Evolutionary conservation across 2,888 invertebrate species (phyloP), one percentile per base, ranked within the genome.

Genomic region (Saturnia japonica): DNA sequence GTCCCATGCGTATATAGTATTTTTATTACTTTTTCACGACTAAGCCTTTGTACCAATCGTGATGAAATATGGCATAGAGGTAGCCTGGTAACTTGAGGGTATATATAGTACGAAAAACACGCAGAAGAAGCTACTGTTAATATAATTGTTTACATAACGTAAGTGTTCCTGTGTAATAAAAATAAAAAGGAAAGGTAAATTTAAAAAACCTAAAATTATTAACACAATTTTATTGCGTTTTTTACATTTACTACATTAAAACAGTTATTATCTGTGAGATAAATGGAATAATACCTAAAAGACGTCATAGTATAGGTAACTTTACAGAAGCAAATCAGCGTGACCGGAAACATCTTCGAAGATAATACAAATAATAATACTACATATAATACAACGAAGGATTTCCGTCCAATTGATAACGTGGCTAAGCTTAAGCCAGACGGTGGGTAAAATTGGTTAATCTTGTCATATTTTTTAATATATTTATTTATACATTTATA

Each of bases 141-240:
- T 28, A 60, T 28, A 28, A 28, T 14, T 25, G 28, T 60, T 25
- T 28, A 14, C 12, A 60, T 14, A 3, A 60, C 14, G 12, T 14
- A 60, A 60, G 28, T 60, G 57, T 54, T n/a, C n/a, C n/a, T n/a
- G 28, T 60, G 14, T 60, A 60, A 60, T 60, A 60, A 25, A 60
- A 60, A 28, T 28, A 60, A 60, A 11, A 25, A 0, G 57, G 14
- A 14, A 77, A 77, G 57, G 43, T 68, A 69, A 71, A 71, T 69
- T n/a, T n/a, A 76, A 51, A 75, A 67, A 71, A 42, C 54, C 69
- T 68, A 70, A 72, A 71, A 62, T 22, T 72, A 73, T 45, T 74
- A 68, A 71, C 74, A 78, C 75, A 78, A 78, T 76, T 76, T 68
- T 70, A 78, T 78, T 79, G 77, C 72, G 72, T 75, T 70, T 64